A percentile compares a stretch with the other conserved stretches of the same genome.
Evolutionary conservation across 2,113 vertebrate species (phyloP).

Genomic region (Neodon shergylaensis): DNA sequence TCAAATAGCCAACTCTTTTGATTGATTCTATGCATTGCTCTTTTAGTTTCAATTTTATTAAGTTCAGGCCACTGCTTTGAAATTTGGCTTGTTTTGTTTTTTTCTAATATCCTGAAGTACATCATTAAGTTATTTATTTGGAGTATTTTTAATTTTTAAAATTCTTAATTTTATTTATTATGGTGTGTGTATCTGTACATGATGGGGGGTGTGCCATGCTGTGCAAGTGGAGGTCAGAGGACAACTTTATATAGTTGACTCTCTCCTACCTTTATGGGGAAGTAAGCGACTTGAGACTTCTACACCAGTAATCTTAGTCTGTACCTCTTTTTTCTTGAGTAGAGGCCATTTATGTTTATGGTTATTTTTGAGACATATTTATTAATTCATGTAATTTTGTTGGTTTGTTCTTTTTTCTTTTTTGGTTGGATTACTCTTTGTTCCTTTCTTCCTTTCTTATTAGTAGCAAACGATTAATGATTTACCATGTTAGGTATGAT

Average conservation of each 20-base stretch:
- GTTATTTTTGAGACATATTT: neutral
- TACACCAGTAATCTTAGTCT: neutral
- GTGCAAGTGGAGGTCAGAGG: neutral
- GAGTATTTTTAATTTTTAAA: neutral
- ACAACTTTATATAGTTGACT: neutral
- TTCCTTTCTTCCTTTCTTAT: neutral
- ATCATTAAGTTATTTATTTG: neutral
- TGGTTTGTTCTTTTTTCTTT: neutral
- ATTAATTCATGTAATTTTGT: neutral
- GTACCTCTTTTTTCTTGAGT: neutral
- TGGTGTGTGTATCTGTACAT: neutral
- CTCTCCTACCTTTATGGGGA: neutral
- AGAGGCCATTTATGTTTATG: neutral
- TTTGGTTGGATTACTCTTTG: neutral
- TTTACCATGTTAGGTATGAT: neutral
- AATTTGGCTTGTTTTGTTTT: neutral
- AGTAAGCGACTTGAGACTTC: neutral
- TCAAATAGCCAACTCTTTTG: neutral
- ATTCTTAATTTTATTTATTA: neutral
- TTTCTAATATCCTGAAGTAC: neutral
- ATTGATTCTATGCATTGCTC: neutral
- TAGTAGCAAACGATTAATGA: neutral
- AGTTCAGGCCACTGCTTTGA: neutral
- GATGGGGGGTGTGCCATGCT: neutral
- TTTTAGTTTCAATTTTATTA: neutral